Evolutionary conservation across 2,888 invertebrate genomes (phyloP), one percentile per base, ranked within the genome.

Genomic region (Abrostola tripartita): DNA sequence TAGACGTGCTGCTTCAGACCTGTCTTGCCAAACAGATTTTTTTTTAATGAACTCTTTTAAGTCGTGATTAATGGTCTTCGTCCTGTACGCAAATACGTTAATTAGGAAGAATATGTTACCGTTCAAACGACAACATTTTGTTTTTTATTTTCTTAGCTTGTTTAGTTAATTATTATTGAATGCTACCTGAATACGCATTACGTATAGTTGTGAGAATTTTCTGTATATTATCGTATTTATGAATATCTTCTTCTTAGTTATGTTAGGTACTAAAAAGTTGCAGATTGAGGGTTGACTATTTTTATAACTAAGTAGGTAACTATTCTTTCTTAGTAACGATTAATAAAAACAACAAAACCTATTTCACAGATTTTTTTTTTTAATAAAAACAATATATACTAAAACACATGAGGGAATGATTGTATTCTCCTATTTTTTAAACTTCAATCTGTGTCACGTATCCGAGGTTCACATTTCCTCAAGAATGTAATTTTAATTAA

Each of bases 101-200:
- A 81, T 82, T 82, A 82, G 78, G 68, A 67, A 74, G 73, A 68
- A 64, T 70, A 78, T 78, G 68, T 75, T 71, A 67, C 67, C 57
- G 51, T 68, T 67, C 64, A 63, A 52, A 35, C 69, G 71, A 68
- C 70, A 68, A 51, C 70, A 44, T 62, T 62, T 65, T 61, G 36
- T 5, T 64, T 60, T 40, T 38, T 40, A 54, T 73, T 77, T 71
- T 71, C 61, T 4, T 51, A 11, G 11, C 1, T 11, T 71, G 71
- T 65, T 70, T 50, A 11, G 52, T n/a, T 14, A 6, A 44, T 47
- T 47, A 47, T 2, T 24, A 44, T 44, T 6, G 2, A 12, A 14
- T 24, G 24, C 51, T 51, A n/a, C 51, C 37, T 51, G 5, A 11
- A 14, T 24, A 47, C 44, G 24, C 44, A 24, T 47, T 5, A 14